These are phyloP conservation scores for Vulpes ferrilata DNA, from an alignment of 2,113 vertebrate species.

Conservation along the genomic window DNA sequence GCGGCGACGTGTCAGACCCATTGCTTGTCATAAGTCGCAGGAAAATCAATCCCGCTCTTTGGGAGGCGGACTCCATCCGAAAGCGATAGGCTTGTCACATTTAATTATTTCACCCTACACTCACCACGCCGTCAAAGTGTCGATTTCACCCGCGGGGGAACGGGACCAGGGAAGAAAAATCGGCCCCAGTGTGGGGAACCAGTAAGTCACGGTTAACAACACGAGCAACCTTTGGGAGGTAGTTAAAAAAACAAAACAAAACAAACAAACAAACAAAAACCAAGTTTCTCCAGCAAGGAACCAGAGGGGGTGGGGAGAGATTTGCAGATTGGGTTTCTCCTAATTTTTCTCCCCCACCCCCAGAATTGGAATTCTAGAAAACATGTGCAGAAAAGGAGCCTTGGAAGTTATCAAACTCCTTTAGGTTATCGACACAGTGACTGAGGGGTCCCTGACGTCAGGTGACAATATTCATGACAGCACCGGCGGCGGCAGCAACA, in stretches of 20 bases:
- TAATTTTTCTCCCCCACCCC: constrained; percentile 51
- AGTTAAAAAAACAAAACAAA: background rate
- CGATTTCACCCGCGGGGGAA: constrained; percentile 68
- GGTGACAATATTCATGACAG: background rate
- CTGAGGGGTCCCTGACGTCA: background rate
- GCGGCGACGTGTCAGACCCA: constrained; percentile 59
- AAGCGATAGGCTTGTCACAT: constrained; percentile 76
- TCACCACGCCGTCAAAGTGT: constrained; percentile 69
- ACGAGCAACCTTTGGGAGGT: constrained; percentile 58
- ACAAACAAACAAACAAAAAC: background rate
- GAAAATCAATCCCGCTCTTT: constrained; percentile 79
- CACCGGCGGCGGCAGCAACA: background rate
- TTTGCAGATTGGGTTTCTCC: constrained; percentile 49
- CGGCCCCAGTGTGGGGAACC: constrained; percentile 47
- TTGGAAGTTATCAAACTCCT: background rate
- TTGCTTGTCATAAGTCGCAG: constrained; percentile 72
- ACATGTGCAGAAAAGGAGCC: background rate
- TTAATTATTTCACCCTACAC: constrained; percentile 79
- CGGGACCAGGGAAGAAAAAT: constrained; percentile 51
- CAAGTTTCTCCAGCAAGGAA: background rate
- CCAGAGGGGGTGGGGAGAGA: constrained; percentile 10
- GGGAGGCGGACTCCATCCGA: constrained; percentile 67
- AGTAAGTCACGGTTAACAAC: constrained; percentile 51
- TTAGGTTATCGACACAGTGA: constrained; percentile 8
- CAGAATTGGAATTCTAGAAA: constrained; percentile 52